phyloP scores from a whole-genome alignment of 2,797 vertebrate genomes.

The Alosa sapidissima region DNA sequence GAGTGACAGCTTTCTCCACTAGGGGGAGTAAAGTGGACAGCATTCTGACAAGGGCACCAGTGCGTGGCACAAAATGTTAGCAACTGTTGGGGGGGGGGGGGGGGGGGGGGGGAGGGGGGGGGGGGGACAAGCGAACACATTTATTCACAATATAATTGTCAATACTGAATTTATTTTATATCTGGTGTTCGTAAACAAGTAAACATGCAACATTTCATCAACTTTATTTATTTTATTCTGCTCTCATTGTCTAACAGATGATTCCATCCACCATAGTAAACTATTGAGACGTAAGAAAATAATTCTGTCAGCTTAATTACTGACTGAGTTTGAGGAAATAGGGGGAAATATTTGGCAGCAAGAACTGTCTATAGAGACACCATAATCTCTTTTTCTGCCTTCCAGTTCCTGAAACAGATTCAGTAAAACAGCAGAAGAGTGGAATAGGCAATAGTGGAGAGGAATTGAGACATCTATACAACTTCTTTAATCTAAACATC shows the following conservation, averaged over 20 bases:
- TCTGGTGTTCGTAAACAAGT: neutral
- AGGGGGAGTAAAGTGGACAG: neutral
- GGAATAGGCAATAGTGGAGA: slow-evolving; percentile 13
- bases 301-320: slow-evolving; percentile 85
- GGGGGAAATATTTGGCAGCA: slow-evolving; percentile 74
- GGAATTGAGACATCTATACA: slow-evolving; percentile 47
- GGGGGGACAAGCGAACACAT: neutral
- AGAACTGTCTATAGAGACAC: slow-evolving; percentile 78
- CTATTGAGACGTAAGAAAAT: slow-evolving; percentile 86
- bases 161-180: neutral
- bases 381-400: slow-evolving; percentile 88
- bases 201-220: neutral
- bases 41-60: neutral
- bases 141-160: neutral
- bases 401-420: slow-evolving; percentile 77
- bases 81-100: too few species aligned
- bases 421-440: slow-evolving; percentile 64
- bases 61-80: neutral
- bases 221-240: neutral
- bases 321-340: slow-evolving; percentile 75
- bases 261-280: neutral
- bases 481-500: slow-evolving; percentile 70
- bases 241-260: neutral
- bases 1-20: neutral
- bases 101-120: too few species aligned